Conservation (phyloP, 2,888 invertebrate species). For the Melanotus villosus region DNA sequence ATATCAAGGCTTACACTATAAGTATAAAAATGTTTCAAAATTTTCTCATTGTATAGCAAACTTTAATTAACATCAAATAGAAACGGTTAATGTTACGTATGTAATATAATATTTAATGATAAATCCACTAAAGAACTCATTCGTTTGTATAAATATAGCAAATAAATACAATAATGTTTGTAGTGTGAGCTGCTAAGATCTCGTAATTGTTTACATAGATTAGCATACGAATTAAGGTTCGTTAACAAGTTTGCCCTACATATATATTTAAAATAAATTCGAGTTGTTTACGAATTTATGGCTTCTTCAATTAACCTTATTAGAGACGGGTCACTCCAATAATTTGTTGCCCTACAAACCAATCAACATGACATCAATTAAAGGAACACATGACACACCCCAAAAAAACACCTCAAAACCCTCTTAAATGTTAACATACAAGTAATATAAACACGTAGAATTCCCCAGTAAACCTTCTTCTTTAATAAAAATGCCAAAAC, state of each 20-base stretch:
- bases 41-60: too few species aligned
- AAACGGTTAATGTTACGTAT: too few species aligned
- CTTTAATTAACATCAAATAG: too few species aligned
- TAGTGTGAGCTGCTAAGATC: too few species aligned
- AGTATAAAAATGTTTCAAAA: too few species aligned
- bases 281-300: constrained; percentile 43
- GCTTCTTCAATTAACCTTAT: constrained; percentile 57
- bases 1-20: too few species aligned
- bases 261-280: neutral
- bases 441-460: neutral
- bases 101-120: too few species aligned
- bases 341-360: constrained; percentile 53
- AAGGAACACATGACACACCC: constrained; percentile 46
- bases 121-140: too few species aligned
- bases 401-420: constrained; percentile 17
- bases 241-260: constrained; percentile 5
- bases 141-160: too few species aligned
- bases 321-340: constrained; percentile 57
- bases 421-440: neutral
- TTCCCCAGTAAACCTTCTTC: neutral
- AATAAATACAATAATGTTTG: too few species aligned
- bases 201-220: neutral
- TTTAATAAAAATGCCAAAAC: neutral
- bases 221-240: neutral
- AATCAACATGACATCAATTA: constrained; percentile 53